phyloP scores from a whole-genome alignment of 2,888 invertebrate species.

The Andricus quercusramuli region DNA sequence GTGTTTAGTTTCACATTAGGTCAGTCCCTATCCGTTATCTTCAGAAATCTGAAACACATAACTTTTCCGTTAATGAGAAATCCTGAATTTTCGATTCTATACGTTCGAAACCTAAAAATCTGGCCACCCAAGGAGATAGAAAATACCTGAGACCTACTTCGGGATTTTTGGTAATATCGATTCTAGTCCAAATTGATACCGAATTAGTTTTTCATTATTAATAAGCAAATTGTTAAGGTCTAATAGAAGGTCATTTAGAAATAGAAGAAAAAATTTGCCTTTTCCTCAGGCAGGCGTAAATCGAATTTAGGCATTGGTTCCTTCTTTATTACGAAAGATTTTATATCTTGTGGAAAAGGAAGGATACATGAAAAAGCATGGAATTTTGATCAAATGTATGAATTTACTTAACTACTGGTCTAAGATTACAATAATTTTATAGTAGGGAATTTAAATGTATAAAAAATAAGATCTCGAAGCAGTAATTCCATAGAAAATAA shows the following conservation, averaged over 20 bases:
- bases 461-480: too few relatives aligned
- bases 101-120: background rate
- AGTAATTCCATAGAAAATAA: too few relatives aligned
- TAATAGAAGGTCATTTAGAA: background rate
- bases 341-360: background rate
- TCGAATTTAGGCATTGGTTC: background rate
- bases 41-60: background rate
- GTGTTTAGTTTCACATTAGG: constrained; percentile 7
- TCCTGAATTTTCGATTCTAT: background rate
- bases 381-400: too few relatives aligned
- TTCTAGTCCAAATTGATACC: background rate
- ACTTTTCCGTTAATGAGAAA: background rate
- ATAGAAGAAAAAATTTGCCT: background rate
- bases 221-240: background rate
- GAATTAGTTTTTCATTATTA: background rate
- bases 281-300: constrained; percentile 9
- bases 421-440: too few relatives aligned
- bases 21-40: background rate
- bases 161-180: background rate
- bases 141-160: background rate
- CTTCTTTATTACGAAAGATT: background rate
- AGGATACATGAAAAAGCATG: too few relatives aligned
- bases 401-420: too few relatives aligned
- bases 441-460: too few relatives aligned
- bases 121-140: constrained; percentile 17